phyloP scores from a whole-genome alignment of 2,888 invertebrate species.

The Hydraecia micacea region DNA sequence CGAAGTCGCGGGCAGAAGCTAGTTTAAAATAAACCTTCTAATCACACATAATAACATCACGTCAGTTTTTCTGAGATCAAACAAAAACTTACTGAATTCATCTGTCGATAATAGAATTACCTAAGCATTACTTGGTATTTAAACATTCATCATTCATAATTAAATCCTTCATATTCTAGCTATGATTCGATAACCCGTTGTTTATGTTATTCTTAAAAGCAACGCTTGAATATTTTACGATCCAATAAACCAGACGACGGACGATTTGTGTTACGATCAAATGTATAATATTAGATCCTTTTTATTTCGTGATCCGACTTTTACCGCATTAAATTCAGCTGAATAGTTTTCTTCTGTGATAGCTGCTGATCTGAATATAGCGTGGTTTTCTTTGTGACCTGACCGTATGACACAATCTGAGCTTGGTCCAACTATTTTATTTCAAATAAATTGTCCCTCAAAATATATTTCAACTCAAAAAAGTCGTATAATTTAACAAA shows the following conservation, averaged over 20 bases:
- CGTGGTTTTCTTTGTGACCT: slow-evolving; percentile 49
- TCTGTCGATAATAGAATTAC: background rate
- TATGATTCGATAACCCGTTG: background rate
- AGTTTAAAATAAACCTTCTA: background rate
- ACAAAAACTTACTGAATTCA: background rate
- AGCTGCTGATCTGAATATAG: slow-evolving; percentile 46
- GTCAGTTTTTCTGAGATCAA: background rate
- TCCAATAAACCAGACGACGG: slow-evolving; percentile 10
- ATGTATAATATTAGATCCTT: background rate
- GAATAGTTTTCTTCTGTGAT: slow-evolving; percentile 14
- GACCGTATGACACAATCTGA: background rate
- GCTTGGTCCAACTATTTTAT: background rate
- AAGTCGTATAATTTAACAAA: background rate
- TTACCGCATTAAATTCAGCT: slow-evolving; percentile 25
- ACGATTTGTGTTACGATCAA: background rate
- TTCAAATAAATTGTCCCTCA: background rate
- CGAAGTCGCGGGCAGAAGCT: background rate
- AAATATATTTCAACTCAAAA: background rate
- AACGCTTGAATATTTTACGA: slow-evolving; percentile 15
- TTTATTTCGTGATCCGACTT: slow-evolving; percentile 11
- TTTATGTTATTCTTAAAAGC: background rate
- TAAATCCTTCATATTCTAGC: background rate
- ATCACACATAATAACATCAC: background rate
- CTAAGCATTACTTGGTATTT: background rate
- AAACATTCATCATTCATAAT: background rate